These are phyloP conservation scores for Sorex araneus DNA, from an alignment of 2,113 vertebrate species.

Conservation along the genomic window DNA sequence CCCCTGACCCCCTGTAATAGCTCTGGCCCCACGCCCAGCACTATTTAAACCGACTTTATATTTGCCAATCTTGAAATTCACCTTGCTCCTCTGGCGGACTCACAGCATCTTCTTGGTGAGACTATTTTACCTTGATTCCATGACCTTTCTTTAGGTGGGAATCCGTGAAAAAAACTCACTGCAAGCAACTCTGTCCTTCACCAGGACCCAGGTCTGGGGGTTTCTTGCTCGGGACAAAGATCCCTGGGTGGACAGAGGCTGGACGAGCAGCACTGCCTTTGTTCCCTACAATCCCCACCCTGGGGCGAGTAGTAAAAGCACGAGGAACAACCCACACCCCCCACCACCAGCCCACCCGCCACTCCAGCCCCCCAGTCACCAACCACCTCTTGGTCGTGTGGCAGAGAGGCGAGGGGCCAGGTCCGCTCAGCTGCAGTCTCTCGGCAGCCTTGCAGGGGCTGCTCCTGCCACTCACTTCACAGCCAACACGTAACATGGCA, in stretches of 20 bases:
- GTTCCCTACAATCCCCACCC: not conserved
- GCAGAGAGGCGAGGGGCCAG: not conserved
- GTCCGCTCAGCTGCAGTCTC: too few relatives aligned
- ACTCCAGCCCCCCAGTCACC: not conserved
- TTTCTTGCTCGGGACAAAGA: not conserved
- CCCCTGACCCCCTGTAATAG: too few relatives aligned
- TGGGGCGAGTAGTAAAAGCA: not conserved
- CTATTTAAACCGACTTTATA: not conserved
- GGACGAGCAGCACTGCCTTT: not conserved
- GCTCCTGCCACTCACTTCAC: not conserved
- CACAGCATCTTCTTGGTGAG: not conserved
- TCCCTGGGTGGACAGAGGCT: not conserved
- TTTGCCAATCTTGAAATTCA: slow-evolving; percentile 23
- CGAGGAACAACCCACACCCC: not conserved
- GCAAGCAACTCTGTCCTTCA: not conserved
- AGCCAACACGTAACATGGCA: not conserved
- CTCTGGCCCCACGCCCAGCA: too few relatives aligned
- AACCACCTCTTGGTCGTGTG: not conserved
- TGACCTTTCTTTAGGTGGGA: not conserved
- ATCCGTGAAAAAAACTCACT: not conserved
- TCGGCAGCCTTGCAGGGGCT: not conserved
- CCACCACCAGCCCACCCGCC: not conserved
- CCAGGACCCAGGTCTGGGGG: not conserved
- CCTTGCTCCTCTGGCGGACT: not conserved
- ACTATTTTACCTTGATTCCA: slow-evolving; percentile 2